Percentiles rank a stretch among this genome's conserved stretches.
Conservation (phyloP, 1,140 invertebrate genomes). For the Agrypnia vestita region DNA sequence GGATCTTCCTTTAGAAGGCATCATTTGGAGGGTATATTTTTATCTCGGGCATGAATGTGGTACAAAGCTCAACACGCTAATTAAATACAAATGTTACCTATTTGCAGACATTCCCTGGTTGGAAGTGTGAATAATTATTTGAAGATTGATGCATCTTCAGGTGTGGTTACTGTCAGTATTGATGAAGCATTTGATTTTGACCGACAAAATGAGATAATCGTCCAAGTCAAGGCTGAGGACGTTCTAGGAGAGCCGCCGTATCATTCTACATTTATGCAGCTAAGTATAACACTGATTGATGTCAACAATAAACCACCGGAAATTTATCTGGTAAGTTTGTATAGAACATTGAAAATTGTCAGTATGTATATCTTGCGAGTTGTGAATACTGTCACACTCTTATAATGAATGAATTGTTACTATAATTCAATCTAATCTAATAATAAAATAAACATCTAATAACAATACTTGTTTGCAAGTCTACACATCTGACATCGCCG, state of each 20-base stretch:
- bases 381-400: no score
- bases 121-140: conserved; percentile 67
- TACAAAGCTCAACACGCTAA: no score
- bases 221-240: conserved; percentile 73
- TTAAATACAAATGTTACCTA: no score
- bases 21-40: no score
- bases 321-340: conserved; percentile 66
- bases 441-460: no score
- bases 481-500: no score
- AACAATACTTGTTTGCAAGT: no score
- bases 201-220: conserved; percentile 71
- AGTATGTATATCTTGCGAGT: no score
- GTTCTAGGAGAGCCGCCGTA: conserved; percentile 63
- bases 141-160: conserved; percentile 68
- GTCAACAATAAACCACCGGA: conserved; percentile 76
- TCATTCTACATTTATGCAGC: conserved; percentile 70
- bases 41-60: no score
- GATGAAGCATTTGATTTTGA: conserved; percentile 75
- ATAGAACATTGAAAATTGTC: neutral
- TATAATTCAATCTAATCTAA: no score
- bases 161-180: conserved; percentile 68
- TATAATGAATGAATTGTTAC: no score
- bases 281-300: conserved; percentile 73
- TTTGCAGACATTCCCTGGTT: conserved; percentile 68
- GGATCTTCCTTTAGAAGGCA: no score